Evolutionary conservation across 1,140 invertebrate species (phyloP).

Genomic region (Sesamia nonagrioides): DNA sequence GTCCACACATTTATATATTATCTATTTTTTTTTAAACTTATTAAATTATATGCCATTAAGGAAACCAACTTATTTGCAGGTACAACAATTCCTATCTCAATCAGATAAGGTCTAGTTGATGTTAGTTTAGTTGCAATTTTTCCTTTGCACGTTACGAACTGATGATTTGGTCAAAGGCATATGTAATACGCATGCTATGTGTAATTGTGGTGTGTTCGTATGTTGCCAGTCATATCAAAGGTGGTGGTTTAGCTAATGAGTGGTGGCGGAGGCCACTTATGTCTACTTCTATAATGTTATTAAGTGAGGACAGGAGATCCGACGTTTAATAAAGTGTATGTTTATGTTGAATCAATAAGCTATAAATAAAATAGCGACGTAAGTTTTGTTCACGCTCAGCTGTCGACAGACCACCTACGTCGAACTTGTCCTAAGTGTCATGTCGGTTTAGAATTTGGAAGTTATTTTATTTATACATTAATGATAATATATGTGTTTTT

Average conservation of each 20-base stretch:
- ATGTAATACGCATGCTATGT: constrained; percentile 43
- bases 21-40: constrained; percentile 52
- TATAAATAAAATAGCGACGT: neutral
- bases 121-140: neutral
- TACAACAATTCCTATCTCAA: constrained; percentile 10
- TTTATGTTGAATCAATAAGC: constrained; percentile 15
- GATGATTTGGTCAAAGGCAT: constrained; percentile 43
- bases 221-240: constrained; percentile 48
- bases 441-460: too few relatives aligned
- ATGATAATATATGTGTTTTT: too few relatives aligned
- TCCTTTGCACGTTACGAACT: constrained; percentile 15
- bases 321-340: constrained; percentile 13
- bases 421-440: neutral
- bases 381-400: neutral
- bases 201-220: constrained; percentile 32
- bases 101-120: constrained; percentile 44
- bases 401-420: constrained; percentile 4
- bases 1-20: constrained; percentile 48
- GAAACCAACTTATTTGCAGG: constrained; percentile 16
- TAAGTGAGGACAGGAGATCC: neutral
- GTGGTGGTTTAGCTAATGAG: constrained; percentile 46
- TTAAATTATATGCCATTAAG: constrained; percentile 54
- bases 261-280: neutral
- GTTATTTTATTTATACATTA: too few relatives aligned
- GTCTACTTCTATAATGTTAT: neutral